phyloP scores from a whole-genome alignment of 2,888 invertebrate genomes.

The Penaeus monodon region DNA sequence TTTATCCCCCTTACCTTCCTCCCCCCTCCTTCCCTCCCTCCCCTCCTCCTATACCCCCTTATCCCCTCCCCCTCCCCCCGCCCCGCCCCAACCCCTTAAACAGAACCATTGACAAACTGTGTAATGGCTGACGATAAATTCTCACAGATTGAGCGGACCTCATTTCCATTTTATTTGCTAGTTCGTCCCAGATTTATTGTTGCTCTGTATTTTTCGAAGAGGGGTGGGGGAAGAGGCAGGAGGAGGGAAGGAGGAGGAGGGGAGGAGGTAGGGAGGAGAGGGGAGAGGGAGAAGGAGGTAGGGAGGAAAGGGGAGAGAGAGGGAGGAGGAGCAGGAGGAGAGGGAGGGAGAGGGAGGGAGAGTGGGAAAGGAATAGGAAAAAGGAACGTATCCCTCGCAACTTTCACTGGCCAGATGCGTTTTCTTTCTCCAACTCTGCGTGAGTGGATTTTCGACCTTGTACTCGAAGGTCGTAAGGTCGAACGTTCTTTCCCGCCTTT shows the following conservation, averaged over 20 bases:
- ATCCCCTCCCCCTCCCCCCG: no score
- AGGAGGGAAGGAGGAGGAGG: no score
- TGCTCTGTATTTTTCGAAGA: constrained; percentile 50
- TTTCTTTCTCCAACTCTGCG: no score
- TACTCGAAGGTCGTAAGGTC: neutral
- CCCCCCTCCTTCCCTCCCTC: no score
- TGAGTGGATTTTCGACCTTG: neutral
- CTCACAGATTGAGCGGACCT: constrained; percentile 55
- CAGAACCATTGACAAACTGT: constrained; percentile 54
- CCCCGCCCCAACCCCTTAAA: neutral
- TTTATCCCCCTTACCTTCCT: no score
- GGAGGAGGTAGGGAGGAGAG: no score
- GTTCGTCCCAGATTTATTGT: constrained; percentile 58
- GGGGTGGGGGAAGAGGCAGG: neutral
- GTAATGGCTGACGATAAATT: constrained; percentile 56
- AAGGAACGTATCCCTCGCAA: constrained; percentile 21
- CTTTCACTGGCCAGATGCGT: no score
- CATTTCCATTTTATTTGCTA: constrained; percentile 59
- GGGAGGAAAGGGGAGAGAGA: no score
- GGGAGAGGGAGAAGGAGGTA: no score
- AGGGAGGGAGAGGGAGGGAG: no score
- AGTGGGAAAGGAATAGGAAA: neutral
- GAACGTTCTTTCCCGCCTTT: neutral
- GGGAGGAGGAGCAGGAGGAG: neutral
- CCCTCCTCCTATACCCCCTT: accelerated